Evolutionary conservation across 2,113 vertebrate species (phyloP), one percentile per base, ranked within the genome.

Genomic region (Dicentrarchus labrax): DNA sequence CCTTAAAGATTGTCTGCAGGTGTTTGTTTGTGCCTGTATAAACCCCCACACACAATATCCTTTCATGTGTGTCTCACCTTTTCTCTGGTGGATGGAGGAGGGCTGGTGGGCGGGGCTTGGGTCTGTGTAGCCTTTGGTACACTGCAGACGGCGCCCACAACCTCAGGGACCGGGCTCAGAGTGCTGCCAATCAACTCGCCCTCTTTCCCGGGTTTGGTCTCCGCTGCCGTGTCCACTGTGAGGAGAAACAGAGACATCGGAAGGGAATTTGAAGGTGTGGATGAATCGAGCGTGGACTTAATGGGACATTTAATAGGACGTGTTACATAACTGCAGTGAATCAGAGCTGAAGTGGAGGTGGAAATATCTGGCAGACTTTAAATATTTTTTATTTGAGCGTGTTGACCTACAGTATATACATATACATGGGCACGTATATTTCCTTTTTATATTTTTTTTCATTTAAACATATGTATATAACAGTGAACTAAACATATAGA

Each of bases 101-200:
- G 90, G 92, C 68, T 94, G 53, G 76, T 66, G 83, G 91, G 86
- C 3, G 47, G 88, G 82, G 84, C 82, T 79, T 78, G 91, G 83
- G 96, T 98, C 92, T 99, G 98, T 0, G 97, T 97, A 19, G 95
- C 95, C 88, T 94, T 96, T 8, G 93, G 83, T 50, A 93, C 72
- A 21, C 54, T 56, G 78, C 50, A 83, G 88, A 92, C 73, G 50
- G 64, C 57, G 15, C 65, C 47, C 72, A 85, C 84, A 61, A 68
- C 24, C 77, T 93, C 93, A 1, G 85, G 72, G 24, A 92, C 83
- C 7, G 91, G 87, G 72, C 61, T 89, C 80, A 89, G 74, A 56
- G 65, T 45, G 66, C 62, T 54, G 80, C 93, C 92, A 30, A 53
- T 87, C 82, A 86, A 39, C 21, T 9, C 59, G 6, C 24, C 79